Conservation (phyloP, 2,888 invertebrate species). For the Piscicola geometra region DNA sequence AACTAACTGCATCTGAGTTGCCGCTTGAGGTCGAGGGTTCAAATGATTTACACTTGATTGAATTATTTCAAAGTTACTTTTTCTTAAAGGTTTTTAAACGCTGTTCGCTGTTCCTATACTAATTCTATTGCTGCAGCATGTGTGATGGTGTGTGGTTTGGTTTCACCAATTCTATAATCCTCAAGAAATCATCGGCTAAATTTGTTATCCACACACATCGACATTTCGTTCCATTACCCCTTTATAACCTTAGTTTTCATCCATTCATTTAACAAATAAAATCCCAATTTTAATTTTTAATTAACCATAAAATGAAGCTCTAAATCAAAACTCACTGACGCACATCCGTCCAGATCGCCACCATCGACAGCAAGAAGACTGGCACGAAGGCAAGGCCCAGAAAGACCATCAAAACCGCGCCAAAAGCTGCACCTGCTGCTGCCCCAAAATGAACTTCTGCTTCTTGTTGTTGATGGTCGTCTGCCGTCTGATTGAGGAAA, state of each 20-base stretch:
- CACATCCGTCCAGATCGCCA: conserved; percentile 39
- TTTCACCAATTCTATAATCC: neutral
- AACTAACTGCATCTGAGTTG: neutral
- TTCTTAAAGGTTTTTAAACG: too few relatives aligned
- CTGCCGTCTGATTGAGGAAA: too few relatives aligned
- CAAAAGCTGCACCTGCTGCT: conserved; percentile 27
- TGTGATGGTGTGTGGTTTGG: conserved; percentile 5
- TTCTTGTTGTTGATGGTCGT: too few relatives aligned
- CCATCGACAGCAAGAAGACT: conserved; percentile 36
- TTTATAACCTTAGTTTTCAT: neutral
- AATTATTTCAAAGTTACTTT: too few relatives aligned
- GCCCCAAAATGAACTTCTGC: too few relatives aligned
- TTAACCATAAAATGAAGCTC: too few relatives aligned
- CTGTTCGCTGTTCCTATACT: too few relatives aligned
- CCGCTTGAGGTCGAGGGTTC: too few relatives aligned
- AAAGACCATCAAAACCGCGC: conserved; percentile 33
- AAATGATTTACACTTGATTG: too few relatives aligned
- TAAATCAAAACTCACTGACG: neutral
- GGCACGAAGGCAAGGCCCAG: conserved; percentile 39
- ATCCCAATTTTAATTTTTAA: neutral
- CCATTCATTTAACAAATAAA: neutral
- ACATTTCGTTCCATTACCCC: too few relatives aligned
- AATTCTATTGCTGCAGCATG: too few relatives aligned
- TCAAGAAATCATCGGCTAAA: neutral
- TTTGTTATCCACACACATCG: neutral